Evolutionary conservation across 1,140 invertebrate species (phyloP).

Genomic region (Drosophila mojavensis): DNA sequence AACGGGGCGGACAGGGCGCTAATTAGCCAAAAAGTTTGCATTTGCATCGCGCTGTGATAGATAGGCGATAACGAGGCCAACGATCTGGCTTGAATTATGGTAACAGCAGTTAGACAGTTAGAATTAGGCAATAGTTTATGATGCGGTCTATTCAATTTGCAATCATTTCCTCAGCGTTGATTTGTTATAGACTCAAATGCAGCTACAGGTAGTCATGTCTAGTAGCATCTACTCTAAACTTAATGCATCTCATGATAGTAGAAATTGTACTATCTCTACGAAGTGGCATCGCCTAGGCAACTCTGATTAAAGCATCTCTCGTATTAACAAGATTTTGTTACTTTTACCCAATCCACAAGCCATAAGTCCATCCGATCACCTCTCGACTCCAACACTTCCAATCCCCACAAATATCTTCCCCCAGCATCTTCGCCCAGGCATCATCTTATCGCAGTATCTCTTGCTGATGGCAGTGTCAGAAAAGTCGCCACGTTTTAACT

Average conservation of each 20-base stretch:
- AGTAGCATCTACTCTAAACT: no score
- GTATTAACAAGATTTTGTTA: no score
- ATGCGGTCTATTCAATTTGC: neutral
- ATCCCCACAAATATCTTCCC: neutral
- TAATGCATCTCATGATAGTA: no score
- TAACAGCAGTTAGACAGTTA: neutral
- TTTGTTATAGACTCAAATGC: neutral
- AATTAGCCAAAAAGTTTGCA: slow-evolving; percentile 66
- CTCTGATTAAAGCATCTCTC: no score
- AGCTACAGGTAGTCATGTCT: no score
- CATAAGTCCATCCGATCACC: no score
- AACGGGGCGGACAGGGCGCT: slow-evolving; percentile 28
- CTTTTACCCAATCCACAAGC: no score
- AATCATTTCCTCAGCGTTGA: no score
- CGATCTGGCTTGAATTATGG: slow-evolving; percentile 16
- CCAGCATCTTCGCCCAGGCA: neutral
- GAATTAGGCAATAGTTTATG: neutral
- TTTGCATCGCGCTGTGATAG: slow-evolving; percentile 15
- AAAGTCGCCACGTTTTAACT: slow-evolving; percentile 10
- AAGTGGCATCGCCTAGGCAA: no score
- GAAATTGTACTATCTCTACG: no score
- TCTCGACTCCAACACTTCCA: no score
- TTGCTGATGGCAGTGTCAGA: neutral
- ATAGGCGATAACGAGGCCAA: slow-evolving; percentile 26
- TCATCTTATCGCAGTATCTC: neutral